Evolutionary conservation across 1,140 invertebrate species (phyloP).

Genomic region (Hypsibius dujardini): DNA sequence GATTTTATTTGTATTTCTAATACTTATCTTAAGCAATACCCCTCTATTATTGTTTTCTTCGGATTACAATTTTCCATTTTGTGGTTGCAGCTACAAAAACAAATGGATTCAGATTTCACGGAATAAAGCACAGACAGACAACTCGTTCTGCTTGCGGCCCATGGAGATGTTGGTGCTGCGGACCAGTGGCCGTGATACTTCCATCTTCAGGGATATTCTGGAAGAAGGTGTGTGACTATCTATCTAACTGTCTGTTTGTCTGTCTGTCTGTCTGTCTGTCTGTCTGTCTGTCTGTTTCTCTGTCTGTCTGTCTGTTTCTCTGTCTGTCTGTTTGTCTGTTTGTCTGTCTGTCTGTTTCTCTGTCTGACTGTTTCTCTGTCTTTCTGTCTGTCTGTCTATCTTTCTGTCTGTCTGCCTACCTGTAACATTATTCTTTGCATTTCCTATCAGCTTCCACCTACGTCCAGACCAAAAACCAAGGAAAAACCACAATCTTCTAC

Average conservation of each 20-base stretch:
- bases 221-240: not conserved
- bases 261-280: not conserved
- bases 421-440: not conserved
- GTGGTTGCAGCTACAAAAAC: not conserved
- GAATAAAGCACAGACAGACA: not conserved
- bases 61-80: not conserved
- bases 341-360: not conserved
- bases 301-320: not conserved
- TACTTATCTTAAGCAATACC: not conserved
- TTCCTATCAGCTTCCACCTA: not conserved
- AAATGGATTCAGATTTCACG: conserved; percentile 4
- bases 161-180: not conserved
- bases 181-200: conserved; percentile 3
- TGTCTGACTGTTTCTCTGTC: not conserved
- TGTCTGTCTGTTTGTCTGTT: not conserved
- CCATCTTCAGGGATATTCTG: conserved; percentile 11
- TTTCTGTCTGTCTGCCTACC: not conserved
- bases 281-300: not conserved
- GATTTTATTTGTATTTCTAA: not conserved
- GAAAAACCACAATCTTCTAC: conserved; percentile 3
- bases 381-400: not conserved
- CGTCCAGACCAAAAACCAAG: not conserved
- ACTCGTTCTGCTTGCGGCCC: not conserved
- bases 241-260: not conserved
- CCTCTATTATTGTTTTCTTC: too few relatives aligned